A percentile compares a stretch with the other conserved stretches of the same genome.
Evolutionary conservation across 2,113 vertebrate species (phyloP).

Genomic region (Neogobius melanostomus): DNA sequence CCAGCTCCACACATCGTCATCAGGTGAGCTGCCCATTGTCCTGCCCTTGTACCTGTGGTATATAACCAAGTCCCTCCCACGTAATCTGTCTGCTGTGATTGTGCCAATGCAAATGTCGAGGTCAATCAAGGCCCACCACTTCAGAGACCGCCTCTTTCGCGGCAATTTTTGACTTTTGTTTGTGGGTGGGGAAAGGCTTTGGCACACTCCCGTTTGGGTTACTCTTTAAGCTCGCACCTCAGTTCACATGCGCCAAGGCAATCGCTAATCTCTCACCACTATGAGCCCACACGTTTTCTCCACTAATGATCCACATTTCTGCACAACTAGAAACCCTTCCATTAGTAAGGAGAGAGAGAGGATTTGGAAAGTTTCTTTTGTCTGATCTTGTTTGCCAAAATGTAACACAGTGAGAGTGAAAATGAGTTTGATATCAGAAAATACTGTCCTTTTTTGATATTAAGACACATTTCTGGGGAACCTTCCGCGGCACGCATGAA

Average conservation of each 20-base stretch:
- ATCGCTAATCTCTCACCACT: conserved; percentile 19
- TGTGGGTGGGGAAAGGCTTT: too few relatives aligned
- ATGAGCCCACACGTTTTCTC: conserved; percentile 9
- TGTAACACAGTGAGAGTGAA: conserved; percentile 18
- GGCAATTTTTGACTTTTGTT: too few relatives aligned
- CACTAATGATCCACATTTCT: conserved; percentile 25
- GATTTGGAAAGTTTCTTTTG: conserved; percentile 22
- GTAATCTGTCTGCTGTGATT: too few relatives aligned
- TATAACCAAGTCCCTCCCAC: too few relatives aligned
- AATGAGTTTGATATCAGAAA: conserved; percentile 5
- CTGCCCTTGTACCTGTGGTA: too few relatives aligned
- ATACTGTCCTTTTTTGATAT: conserved; percentile 30
- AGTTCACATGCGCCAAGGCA: conserved; percentile 15
- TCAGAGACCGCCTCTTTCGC: too few relatives aligned
- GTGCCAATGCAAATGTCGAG: too few relatives aligned
- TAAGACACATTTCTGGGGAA: background rate
- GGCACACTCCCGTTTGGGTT: too few relatives aligned
- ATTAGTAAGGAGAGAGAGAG: conserved; percentile 32
- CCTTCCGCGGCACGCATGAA: background rate
- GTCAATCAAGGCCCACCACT: too few relatives aligned
- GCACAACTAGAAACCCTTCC: conserved; percentile 21
- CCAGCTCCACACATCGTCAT: too few relatives aligned
- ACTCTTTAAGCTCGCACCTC: conserved; percentile 5
- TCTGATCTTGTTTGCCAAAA: conserved; percentile 19
- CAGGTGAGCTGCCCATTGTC: too few relatives aligned